Evolutionary conservation across 2,113 vertebrate genomes (phyloP).

Genomic region (Coreoperca whiteheadi): DNA sequence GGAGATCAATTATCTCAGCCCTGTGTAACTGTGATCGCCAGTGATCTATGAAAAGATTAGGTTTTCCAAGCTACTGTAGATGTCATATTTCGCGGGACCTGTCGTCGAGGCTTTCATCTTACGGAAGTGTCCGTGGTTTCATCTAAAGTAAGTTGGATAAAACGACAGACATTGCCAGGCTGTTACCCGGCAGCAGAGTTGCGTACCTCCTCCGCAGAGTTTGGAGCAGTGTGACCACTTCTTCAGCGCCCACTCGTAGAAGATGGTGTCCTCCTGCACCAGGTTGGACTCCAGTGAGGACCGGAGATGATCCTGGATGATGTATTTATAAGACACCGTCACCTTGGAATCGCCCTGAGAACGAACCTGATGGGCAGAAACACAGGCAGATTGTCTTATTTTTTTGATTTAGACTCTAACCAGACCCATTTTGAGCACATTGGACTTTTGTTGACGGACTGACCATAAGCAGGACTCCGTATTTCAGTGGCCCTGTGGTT

Average conservation of each 20-base stretch:
- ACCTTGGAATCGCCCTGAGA: slow-evolving; percentile 89
- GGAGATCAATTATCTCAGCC: no score
- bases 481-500: slow-evolving; percentile 90
- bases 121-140: no score
- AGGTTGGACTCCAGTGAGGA: slow-evolving; percentile 92
- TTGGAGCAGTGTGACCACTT: slow-evolving; percentile 97
- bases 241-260: slow-evolving; percentile 96
- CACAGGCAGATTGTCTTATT: background rate
- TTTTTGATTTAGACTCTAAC: background rate
- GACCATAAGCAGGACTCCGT: slow-evolving; percentile 91
- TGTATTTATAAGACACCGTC: slow-evolving; percentile 95
- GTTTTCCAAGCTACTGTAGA: no score
- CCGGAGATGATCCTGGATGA: slow-evolving; percentile 92
- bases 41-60: no score
- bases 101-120: no score
- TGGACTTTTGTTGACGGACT: slow-evolving; percentile 51
- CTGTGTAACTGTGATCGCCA: no score
- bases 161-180: no score
- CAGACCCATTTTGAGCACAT: background rate
- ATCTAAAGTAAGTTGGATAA: no score
- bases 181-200: background rate
- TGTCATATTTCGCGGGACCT: no score
- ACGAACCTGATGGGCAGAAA: slow-evolving; percentile 84
- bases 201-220: slow-evolving; percentile 94
- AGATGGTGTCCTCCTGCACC: slow-evolving; percentile 87